A percentile compares a stretch with the other conserved stretches of the same genome.
Conservation (phyloP, 2,113 vertebrate genomes). For the Larimichthys polyactis region DNA sequence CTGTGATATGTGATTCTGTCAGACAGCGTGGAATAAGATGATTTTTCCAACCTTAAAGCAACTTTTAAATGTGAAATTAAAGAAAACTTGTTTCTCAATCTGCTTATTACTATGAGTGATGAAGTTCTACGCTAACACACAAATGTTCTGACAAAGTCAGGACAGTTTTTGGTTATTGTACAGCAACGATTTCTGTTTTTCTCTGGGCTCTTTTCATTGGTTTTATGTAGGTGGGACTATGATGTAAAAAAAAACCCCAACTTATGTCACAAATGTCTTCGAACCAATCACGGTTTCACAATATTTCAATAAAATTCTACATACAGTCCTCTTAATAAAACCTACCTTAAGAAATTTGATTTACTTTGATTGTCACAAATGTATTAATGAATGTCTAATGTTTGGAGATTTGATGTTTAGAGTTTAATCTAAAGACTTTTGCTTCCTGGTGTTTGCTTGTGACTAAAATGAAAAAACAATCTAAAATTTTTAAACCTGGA, state of each 20-base stretch:
- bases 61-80: too few relatives aligned
- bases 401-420: neutral
- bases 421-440: neutral
- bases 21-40: too few relatives aligned
- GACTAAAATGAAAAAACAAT: neutral
- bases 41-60: too few relatives aligned
- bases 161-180: too few relatives aligned
- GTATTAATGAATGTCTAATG: neutral
- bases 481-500: neutral
- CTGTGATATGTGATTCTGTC: too few relatives aligned
- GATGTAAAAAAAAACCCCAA: too few relatives aligned
- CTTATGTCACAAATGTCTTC: neutral
- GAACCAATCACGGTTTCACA: neutral
- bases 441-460: neutral
- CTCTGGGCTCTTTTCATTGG: neutral
- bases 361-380: neutral
- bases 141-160: neutral
- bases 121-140: too few relatives aligned
- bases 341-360: neutral
- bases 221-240: too few relatives aligned
- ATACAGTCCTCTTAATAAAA: neutral
- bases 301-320: neutral
- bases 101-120: too few relatives aligned
- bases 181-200: neutral
- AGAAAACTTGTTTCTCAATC: too few relatives aligned